Conservation (phyloP, 35 echinoderm and acorn worm genomes). For the Holothuria glaberrima region DNA sequence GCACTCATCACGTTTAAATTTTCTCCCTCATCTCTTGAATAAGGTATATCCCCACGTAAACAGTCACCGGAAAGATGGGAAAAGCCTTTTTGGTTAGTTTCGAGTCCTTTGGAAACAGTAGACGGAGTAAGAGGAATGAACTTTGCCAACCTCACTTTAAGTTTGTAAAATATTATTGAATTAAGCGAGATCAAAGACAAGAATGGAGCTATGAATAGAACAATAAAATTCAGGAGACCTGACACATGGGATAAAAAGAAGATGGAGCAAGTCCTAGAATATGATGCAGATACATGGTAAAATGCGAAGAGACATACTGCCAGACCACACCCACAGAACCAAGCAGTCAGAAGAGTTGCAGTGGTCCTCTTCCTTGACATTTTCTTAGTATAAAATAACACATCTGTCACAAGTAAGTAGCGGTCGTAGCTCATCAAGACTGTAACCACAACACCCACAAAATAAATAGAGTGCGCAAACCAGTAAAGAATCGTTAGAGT, state of each 20-base stretch:
- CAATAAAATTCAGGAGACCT: not conserved
- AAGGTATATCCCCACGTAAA: not conserved
- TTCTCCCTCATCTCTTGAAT: not conserved
- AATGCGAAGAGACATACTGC: not conserved
- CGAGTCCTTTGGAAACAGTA: too few relatives aligned
- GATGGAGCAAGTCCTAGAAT: not conserved
- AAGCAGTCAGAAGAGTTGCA: not conserved
- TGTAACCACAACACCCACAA: not conserved
- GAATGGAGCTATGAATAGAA: not conserved
- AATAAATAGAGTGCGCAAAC: not conserved
- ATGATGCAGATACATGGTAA: not conserved
- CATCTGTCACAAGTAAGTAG: not conserved
- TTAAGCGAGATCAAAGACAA: not conserved
- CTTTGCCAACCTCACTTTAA: too few relatives aligned
- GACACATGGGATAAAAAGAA: not conserved
- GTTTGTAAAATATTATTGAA: too few relatives aligned
- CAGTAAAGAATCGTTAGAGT: not conserved
- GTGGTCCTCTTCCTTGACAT: not conserved
- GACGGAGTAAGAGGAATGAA: too few relatives aligned
- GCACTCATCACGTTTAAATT: not conserved
- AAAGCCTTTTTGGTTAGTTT: too few relatives aligned
- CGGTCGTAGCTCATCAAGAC: not conserved
- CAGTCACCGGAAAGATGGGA: too few relatives aligned
- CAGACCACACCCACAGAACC: not conserved
- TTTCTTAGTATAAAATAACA: not conserved